A percentile compares a stretch with the other conserved stretches of the same genome.
These are phyloP conservation scores for Alca torda DNA, from an alignment of 2,797 vertebrate species.

Conservation along the genomic window DNA sequence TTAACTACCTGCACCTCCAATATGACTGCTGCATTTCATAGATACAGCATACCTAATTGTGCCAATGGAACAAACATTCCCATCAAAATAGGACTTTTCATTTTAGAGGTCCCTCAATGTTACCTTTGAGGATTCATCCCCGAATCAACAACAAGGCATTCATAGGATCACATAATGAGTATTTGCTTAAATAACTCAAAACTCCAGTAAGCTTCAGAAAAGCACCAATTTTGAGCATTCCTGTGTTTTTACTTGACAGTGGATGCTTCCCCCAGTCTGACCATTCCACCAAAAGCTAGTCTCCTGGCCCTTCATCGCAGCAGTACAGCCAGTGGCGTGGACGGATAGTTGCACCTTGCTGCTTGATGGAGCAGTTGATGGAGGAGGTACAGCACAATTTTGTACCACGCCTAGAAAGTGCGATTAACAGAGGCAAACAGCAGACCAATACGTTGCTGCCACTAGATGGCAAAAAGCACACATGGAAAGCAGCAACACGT, in stretches of 20 bases:
- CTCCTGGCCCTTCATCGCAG: not conserved
- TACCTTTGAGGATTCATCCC: not conserved
- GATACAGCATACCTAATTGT: not conserved
- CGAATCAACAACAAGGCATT: not conserved
- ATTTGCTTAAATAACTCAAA: not conserved
- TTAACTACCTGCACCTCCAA: not conserved
- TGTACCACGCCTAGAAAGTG: not conserved
- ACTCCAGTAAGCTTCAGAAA: not conserved
- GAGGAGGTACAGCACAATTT: not conserved
- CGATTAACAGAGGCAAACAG: not conserved
- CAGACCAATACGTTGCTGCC: not conserved
- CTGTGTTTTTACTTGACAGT: not conserved
- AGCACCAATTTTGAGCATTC: not conserved
- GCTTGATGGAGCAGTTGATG: not conserved
- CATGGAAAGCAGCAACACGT: not conserved
- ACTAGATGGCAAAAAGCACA: slow-evolving; percentile 38
- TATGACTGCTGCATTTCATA: not conserved
- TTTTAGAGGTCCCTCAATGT: not conserved
- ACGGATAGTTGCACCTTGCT: not conserved
- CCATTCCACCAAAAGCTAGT: not conserved
- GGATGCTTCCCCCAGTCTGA: not conserved
- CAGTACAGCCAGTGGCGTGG: not conserved
- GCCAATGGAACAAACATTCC: not conserved
- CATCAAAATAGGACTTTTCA: not conserved
- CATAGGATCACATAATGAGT: not conserved